Percentiles rank a stretch among this genome's conserved stretches.
These are phyloP conservation scores for Vultur gryphus DNA, from an alignment of 2,797 vertebrate genomes.

Conservation along the genomic window DNA sequence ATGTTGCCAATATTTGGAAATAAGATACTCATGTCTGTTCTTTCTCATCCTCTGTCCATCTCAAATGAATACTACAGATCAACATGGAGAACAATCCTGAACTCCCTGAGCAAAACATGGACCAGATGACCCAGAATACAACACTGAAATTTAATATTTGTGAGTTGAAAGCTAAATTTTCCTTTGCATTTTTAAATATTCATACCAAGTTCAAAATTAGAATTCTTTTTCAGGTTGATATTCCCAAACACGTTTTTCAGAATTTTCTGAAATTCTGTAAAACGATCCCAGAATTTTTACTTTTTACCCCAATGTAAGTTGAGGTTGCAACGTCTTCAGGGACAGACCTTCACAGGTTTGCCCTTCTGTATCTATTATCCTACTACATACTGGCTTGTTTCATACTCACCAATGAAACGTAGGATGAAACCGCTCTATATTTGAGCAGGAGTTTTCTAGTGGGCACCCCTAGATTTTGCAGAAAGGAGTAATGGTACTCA, in stretches of 20 bases:
- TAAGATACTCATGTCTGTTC: neutral
- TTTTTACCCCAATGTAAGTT: fast-evolving
- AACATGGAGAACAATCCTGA: neutral
- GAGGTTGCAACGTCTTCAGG: neutral
- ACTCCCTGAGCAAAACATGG: neutral
- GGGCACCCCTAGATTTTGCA: neutral
- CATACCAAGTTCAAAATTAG: neutral
- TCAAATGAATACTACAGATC: neutral
- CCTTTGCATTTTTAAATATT: neutral
- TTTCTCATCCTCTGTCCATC: neutral
- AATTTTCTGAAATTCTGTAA: neutral
- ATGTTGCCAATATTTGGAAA: neutral
- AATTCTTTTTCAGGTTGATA: neutral
- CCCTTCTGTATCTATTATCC: neutral
- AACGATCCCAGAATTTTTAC: neutral
- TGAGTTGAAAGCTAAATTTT: neutral
- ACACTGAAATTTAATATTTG: neutral
- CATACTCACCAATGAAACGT: neutral
- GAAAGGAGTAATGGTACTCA: neutral
- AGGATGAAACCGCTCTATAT: neutral
- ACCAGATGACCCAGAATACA: neutral
- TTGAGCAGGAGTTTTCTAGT: neutral
- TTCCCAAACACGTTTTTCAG: neutral
- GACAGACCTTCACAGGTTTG: neutral
- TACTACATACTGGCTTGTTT: neutral